These are phyloP conservation scores for Eristalis pertinax DNA, from an alignment of 2,888 invertebrate genomes.

Conservation along the genomic window DNA sequence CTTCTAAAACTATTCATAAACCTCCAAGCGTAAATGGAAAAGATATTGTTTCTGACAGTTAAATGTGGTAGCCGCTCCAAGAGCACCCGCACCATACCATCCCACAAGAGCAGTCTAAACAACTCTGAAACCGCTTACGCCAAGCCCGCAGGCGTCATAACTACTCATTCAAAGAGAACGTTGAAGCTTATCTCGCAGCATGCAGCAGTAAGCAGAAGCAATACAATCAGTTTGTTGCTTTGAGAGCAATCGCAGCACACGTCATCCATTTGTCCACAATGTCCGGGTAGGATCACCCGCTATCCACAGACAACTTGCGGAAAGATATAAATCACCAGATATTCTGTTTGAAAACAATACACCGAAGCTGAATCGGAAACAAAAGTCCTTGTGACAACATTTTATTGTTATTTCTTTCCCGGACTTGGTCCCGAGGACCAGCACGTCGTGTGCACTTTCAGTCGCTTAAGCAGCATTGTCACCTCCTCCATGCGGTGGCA, in stretches of 20 bases:
- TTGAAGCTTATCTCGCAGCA: neutral
- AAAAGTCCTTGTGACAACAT: slow-evolving; percentile 20
- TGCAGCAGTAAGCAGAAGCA: neutral
- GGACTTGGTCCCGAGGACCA: neutral
- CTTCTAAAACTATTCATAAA: neutral
- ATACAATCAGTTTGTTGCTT: neutral
- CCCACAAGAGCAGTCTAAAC: neutral
- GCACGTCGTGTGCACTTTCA: slow-evolving; percentile 10
- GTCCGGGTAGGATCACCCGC: neutral
- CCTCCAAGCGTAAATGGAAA: neutral
- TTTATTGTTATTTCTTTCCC: slow-evolving; percentile 4
- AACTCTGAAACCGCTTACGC: neutral
- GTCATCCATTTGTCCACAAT: neutral
- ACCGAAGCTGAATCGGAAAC: neutral
- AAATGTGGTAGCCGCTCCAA: neutral
- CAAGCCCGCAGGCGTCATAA: neutral
- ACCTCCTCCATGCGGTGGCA: neutral
- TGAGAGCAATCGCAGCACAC: neutral
- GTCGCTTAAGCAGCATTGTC: slow-evolving; percentile 52
- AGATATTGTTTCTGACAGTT: neutral
- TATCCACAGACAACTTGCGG: neutral
- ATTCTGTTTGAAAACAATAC: neutral
- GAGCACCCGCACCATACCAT: neutral
- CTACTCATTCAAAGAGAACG: neutral
- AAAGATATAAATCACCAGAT: neutral